Conservation (phyloP, 1,140 invertebrate genomes). For the Pogonus chalceus region DNA sequence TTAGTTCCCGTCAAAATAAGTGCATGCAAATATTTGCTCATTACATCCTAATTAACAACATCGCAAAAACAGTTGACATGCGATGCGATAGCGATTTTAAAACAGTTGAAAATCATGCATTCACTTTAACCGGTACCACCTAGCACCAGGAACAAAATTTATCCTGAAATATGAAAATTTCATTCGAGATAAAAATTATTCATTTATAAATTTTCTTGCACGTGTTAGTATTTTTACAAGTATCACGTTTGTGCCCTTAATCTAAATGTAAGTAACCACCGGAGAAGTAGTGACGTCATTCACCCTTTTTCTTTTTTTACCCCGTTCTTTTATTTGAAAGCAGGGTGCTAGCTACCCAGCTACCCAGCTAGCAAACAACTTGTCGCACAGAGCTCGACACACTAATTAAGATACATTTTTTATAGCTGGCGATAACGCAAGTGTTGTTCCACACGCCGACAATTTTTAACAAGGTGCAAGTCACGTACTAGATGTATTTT, state of each 20-base stretch:
- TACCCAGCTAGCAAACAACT: too few relatives aligned
- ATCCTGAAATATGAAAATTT: neutral
- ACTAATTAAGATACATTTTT: neutral
- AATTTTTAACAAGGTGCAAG: neutral
- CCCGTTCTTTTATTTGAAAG: too few relatives aligned
- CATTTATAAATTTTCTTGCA: neutral
- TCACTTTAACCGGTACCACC: neutral
- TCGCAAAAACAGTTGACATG: too few relatives aligned
- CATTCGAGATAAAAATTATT: too few relatives aligned
- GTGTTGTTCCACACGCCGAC: neutral
- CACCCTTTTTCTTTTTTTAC: too few relatives aligned
- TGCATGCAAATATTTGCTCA: too few relatives aligned
- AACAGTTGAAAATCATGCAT: neutral
- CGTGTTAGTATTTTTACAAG: neutral
- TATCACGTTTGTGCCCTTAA: neutral
- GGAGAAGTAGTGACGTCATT: neutral
- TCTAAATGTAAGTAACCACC: neutral
- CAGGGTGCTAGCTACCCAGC: too few relatives aligned
- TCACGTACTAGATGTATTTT: neutral
- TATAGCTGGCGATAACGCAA: neutral
- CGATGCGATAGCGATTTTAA: neutral
- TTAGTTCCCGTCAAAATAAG: too few relatives aligned
- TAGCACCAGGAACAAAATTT: neutral
- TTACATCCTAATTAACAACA: too few relatives aligned
- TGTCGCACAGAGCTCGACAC: too few relatives aligned